A percentile compares a stretch with the other conserved stretches of the same genome.
These are phyloP conservation scores for Phenganax subtilis DNA, from an alignment of 92 coral and sea anemone species.

Conservation along the genomic window DNA sequence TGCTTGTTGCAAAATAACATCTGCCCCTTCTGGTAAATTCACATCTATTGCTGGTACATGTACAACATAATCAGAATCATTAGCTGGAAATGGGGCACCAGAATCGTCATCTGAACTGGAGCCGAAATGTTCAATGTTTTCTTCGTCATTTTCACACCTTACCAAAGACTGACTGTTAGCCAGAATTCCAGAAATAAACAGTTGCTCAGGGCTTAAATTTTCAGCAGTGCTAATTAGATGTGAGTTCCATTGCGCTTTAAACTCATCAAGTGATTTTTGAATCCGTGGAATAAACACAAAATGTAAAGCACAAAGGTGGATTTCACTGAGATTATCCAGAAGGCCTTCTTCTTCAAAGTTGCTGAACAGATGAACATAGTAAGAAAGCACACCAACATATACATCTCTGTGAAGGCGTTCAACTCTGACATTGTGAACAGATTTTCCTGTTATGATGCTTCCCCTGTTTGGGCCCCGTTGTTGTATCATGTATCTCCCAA, in stretches of 20 bases:
- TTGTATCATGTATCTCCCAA: neutral
- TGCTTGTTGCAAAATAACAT: too few species aligned
- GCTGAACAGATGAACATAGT: slow-evolving; percentile 14
- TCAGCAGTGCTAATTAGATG: neutral
- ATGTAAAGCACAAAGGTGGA: slow-evolving; percentile 3
- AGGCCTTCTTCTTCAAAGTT: slow-evolving; percentile 17
- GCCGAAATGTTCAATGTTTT: too few species aligned
- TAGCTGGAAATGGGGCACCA: too few species aligned
- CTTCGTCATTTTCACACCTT: too few species aligned
- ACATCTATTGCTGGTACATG: too few species aligned
- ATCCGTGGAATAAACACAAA: neutral
- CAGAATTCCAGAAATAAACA: slow-evolving; percentile 3
- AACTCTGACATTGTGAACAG: slow-evolving; percentile 17
- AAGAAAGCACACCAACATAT: slow-evolving; percentile 40
- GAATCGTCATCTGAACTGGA: too few species aligned
- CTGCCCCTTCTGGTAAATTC: too few species aligned
- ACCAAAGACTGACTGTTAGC: too few species aligned
- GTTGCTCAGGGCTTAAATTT: slow-evolving; percentile 19
- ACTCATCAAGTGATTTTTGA: slow-evolving; percentile 7
- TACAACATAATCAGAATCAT: too few species aligned
- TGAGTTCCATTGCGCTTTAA: neutral
- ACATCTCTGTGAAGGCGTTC: slow-evolving; percentile 43
- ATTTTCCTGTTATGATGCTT: neutral
- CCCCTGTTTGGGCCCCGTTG: slow-evolving; percentile 1
- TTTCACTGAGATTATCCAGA: neutral